Conservation (phyloP, 30 jellyfish, hydroid and myxozoan species). For the Cassiopea andromeda region DNA sequence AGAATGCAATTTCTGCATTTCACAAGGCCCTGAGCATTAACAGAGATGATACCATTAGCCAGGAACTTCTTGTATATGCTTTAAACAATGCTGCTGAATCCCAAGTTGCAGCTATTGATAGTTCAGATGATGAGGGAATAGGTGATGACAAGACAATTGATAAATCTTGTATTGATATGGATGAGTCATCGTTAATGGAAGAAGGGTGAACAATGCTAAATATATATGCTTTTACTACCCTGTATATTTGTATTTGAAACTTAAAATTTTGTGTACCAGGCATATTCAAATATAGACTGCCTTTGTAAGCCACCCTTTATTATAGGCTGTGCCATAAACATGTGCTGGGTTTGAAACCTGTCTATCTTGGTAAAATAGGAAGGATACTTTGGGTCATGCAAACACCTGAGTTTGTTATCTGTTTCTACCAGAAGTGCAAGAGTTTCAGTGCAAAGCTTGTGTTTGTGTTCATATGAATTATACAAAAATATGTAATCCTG, state of each 20-base stretch:
- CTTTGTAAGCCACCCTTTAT: too few species aligned
- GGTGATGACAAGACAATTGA: constrained; percentile 36
- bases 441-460: too few species aligned
- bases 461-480: too few species aligned
- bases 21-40: constrained; percentile 82
- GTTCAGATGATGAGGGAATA: constrained; percentile 52
- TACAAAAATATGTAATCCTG: too few species aligned
- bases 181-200: constrained; percentile 59
- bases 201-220: background rate
- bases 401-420: too few species aligned
- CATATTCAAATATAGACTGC: too few species aligned
- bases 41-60: constrained; percentile 87
- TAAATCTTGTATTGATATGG: constrained; percentile 57
- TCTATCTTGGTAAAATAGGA: too few species aligned
- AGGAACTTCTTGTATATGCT: constrained; percentile 82
- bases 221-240: background rate
- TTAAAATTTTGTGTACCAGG: too few species aligned
- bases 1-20: constrained; percentile 72
- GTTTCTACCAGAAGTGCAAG: too few species aligned
- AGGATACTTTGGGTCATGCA: too few species aligned
- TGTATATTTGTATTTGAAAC: background rate
- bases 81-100: constrained; percentile 69
- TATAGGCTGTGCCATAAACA: too few species aligned
- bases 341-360: too few species aligned
- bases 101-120: constrained; percentile 23